Evolutionary conservation across 2,797 vertebrate genomes (phyloP).

Genomic region (Urophycis tenuis): DNA sequence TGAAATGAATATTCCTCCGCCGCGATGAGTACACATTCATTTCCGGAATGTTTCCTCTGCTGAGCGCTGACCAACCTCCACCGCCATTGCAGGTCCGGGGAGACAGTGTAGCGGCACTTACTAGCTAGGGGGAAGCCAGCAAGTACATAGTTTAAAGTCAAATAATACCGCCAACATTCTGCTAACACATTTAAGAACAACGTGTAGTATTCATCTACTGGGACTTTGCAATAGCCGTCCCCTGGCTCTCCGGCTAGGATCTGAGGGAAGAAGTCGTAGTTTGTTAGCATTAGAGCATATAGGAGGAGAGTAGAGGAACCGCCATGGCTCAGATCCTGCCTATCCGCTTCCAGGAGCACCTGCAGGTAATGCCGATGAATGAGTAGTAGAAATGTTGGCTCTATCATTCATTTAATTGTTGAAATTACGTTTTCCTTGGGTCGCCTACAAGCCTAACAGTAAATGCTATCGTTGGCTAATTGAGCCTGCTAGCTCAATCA

Average conservation of each 20-base stretch:
- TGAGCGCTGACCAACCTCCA: slow-evolving; percentile 66
- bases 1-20: slow-evolving; percentile 67
- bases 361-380: slow-evolving; percentile 76
- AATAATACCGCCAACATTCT: slow-evolving; percentile 46
- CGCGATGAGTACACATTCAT: slow-evolving; percentile 70
- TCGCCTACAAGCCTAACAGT: slow-evolving; percentile 18
- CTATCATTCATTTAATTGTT: not conserved
- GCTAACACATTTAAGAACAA: slow-evolving; percentile 52
- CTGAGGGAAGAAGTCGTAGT: slow-evolving; percentile 65
- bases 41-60: slow-evolving; percentile 83
- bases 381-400: slow-evolving; percentile 23
- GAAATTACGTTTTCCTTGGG: not conserved
- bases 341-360: slow-evolving; percentile 93
- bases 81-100: slow-evolving; percentile 90
- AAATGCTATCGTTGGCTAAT: slow-evolving; percentile 39
- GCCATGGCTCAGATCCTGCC: slow-evolving; percentile 90
- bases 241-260: slow-evolving; percentile 61
- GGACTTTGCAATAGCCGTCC: slow-evolving; percentile 51
- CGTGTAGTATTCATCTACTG: slow-evolving; percentile 45
- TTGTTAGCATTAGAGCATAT: slow-evolving; percentile 65
- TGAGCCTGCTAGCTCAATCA: slow-evolving; percentile 33
- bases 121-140: slow-evolving; percentile 60
- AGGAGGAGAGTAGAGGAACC: slow-evolving; percentile 69
- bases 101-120: slow-evolving; percentile 67
- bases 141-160: slow-evolving; percentile 54